Base-by-base conservation (phyloP, 2,113 vertebrate species). In the Nerophis lumbriciformis region DNA sequence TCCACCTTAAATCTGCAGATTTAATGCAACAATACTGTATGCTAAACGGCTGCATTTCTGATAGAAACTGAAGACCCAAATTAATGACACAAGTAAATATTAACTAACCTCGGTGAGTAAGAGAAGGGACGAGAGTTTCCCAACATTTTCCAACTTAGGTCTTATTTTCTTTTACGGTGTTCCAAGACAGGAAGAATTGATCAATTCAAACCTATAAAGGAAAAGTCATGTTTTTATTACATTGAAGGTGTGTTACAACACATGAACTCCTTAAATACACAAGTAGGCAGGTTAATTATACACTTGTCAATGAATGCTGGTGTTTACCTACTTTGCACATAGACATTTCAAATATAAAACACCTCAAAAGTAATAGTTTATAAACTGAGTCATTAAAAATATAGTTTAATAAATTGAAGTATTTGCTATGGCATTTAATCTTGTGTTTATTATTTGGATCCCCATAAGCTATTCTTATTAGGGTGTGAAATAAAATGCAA, bases 81-180 rank as follows among this genome's bases (percentile, higher is more conserved):
- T 13, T n/a, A 37, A n/a, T 4, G 37, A 0, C 7, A 4, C 42
- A 11, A 5, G 14, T 37, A 5, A 50, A 48, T 51, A 12, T 55
- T 50, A 5, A 75, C 79, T 75, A 7, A 88, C 86, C 79, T 63
- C 7, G 76, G 69, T 42, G 80, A 60, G 48, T 85, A 87, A 35
- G 86, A 79, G 66, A 85, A 88, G 0, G 76, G 76, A 14, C 55
- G 39, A 57, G 55, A 57, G 63, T 75, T 70, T 71, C 80, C 75
- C 64, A 58, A 83, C 86, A 88, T 88, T 57, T 48, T 81, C 19
- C 68, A 60, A 48, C 36, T 21, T 45, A 9, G 4, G 42, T 57
- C 55, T 42, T 42, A 4, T 36, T 55, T 8, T 6, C 28, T 15
- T 37, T 54, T 12, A n/a, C 6, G 11, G 39, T 15, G n/a, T 56